Conservation (phyloP, 2,113 vertebrate genomes). For the Plectropomus leopardus region DNA sequence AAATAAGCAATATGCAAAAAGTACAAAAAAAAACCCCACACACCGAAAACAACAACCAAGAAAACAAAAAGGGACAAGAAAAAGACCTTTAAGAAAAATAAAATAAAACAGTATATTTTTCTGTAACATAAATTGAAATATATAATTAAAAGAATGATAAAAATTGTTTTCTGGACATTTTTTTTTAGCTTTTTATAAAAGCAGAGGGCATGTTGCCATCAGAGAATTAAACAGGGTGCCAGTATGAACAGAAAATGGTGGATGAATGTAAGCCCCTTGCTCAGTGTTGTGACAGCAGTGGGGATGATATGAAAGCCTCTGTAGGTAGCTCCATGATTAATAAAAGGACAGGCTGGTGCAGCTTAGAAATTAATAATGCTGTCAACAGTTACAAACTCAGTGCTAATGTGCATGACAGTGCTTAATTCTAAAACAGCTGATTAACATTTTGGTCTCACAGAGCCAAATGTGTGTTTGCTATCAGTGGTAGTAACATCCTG, state of each 20-base stretch:
- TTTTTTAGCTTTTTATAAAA: background rate
- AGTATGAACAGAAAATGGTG: slow-evolving; percentile 21
- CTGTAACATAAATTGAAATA: background rate
- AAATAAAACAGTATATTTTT: no score
- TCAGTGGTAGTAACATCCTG: background rate
- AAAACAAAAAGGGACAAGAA: no score
- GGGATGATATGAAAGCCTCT: slow-evolving; percentile 31
- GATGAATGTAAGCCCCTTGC: slow-evolving; percentile 17
- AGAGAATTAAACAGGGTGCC: background rate
- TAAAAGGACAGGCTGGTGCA: slow-evolving; percentile 23
- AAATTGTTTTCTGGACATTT: no score
- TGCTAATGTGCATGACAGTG: slow-evolving; percentile 20
- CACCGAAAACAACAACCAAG: no score
- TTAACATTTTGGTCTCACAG: slow-evolving; percentile 33
- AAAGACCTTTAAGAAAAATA: no score
- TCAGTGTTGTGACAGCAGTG: slow-evolving; percentile 31
- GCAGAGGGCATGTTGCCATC: background rate
- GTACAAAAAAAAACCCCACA: no score
- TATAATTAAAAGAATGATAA: no score
- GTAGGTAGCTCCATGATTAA: slow-evolving; percentile 38
- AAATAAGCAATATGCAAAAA: no score
- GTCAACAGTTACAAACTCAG: slow-evolving; percentile 18
- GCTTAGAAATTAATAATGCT: slow-evolving; percentile 38
- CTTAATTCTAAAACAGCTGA: slow-evolving; percentile 28
- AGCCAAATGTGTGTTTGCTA: slow-evolving; percentile 13